Evolutionary conservation across 1,140 invertebrate species (phyloP), one percentile per base, ranked within the genome.

Genomic region (Calephelis nemesis): DNA sequence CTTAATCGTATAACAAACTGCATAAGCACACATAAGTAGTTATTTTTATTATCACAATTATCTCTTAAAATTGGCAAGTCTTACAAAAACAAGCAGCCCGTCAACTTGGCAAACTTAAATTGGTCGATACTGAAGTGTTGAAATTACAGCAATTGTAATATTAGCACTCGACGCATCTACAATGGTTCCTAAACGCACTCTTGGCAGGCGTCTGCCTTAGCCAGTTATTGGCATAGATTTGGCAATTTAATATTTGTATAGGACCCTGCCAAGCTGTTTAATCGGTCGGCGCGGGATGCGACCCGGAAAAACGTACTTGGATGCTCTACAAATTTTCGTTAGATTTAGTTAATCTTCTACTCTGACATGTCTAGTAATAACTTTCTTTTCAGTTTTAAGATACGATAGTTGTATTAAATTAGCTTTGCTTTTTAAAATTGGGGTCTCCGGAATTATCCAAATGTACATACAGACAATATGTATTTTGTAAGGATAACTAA

Each of bases 161-260:
- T 54, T 54, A 54, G 54, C 54, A 30, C 30, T 58, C 54, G 54
- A 58, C 54, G 54, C 54, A 58, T 45, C 42, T 45, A 45, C 54
- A 58, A 71, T 71, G 73, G 66, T 70, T 74, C 70, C 76, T 74
- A 80, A 83, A 80, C 77, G 74, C 63, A 69, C 74, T 73, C 75
- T 87, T 87, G 85, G 83, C 85, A 85, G 78, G 63, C 79, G 81
- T 77, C 73, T 78, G 74, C 71, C 67, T 74, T 76, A 70, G 73
- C 66, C 74, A 68, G 75, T 74, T 82, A 84, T 88, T 87, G 85
- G 85, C 85, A 88, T 85, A 77, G 69, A 70, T 58, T 76, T 74
- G 76, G 79, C 83, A 79, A 83, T 84, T 84, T 84, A 80, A 85
- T 88, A 87, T 87, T 86, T 83, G 71, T 71, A 77, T 83, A 58